Conservation (phyloP, 1,140 invertebrate genomes). For the Lutraria rhynchaena region DNA sequence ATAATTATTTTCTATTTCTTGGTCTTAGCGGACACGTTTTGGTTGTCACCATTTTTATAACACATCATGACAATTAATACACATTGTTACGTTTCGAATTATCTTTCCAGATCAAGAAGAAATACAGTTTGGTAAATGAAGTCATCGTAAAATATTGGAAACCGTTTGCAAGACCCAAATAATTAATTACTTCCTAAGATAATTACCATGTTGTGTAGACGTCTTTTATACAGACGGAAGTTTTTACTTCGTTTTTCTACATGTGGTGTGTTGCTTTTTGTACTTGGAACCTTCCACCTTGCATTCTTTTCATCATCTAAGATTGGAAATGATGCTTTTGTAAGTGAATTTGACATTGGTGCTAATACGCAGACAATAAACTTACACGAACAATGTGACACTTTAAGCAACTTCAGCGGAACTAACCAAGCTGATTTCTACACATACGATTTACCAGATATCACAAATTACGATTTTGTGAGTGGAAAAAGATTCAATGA, state of each 20-base stretch:
- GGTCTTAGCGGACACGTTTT: no score
- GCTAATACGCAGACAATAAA: not conserved
- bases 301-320: not conserved
- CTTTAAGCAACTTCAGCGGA: not conserved
- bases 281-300: not conserved
- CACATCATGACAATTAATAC: no score
- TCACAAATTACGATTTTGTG: conserved; percentile 14
- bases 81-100: no score
- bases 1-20: no score
- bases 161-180: no score
- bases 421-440: conserved; percentile 9
- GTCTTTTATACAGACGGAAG: not conserved
- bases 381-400: not conserved
- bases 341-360: not conserved
- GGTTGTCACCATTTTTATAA: no score
- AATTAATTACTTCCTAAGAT: no score
- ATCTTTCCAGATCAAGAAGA: no score
- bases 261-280: not conserved
- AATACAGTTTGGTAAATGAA: no score
- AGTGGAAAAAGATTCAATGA: conserved; percentile 14
- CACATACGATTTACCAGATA: conserved; percentile 44
- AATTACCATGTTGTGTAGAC: not conserved
- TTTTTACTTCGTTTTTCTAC: not conserved
- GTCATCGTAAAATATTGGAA: no score
- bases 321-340: not conserved